phyloP scores from a whole-genome alignment of 2,888 invertebrate species.

The Mantis religiosa region DNA sequence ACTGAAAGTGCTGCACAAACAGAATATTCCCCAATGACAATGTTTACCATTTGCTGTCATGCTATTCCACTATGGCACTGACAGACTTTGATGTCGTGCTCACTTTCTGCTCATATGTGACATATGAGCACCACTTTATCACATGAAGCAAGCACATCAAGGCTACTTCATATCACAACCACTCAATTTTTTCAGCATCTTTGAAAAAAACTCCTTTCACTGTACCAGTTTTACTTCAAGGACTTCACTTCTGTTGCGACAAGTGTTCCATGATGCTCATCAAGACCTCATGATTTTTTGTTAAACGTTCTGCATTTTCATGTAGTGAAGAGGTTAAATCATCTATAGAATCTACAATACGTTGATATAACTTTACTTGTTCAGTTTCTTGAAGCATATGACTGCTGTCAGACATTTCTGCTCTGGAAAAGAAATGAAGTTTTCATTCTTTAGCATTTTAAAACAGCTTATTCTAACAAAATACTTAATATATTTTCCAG shows the following conservation, averaged over 20 bases:
- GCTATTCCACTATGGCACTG: too few relatives aligned
- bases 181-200: too few relatives aligned
- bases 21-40: too few relatives aligned
- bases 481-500: neutral
- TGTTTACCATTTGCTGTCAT: too few relatives aligned
- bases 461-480: neutral
- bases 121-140: neutral
- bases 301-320: neutral
- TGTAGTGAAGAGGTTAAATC: neutral
- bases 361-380: neutral
- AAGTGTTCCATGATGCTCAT: neutral
- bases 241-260: neutral
- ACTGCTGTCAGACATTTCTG: neutral
- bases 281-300: constrained; percentile 9
- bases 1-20: neutral
- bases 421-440: neutral
- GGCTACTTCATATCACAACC: too few relatives aligned
- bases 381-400: neutral
- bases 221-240: neutral
- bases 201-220: too few relatives aligned
- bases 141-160: neutral
- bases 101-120: neutral
- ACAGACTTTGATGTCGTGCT: too few relatives aligned
- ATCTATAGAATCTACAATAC: constrained; percentile 8
- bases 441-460: neutral